A percentile compares a stretch with the other conserved stretches of the same genome.
phyloP scores from a whole-genome alignment of 2,797 vertebrate species.

The Paramormyrops hopkinsi region DNA sequence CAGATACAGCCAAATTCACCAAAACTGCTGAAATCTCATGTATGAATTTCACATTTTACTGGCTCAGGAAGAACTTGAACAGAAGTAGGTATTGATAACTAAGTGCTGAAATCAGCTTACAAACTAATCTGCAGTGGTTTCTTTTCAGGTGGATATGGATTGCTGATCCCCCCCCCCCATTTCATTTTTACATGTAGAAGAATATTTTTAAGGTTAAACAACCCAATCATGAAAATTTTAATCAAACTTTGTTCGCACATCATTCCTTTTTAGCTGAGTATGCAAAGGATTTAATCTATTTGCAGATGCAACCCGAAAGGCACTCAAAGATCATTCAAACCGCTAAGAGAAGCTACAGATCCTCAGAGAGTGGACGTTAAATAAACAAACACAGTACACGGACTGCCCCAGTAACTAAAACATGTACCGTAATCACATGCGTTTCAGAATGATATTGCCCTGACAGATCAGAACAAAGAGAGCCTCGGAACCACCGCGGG shows the following conservation, averaged over 20 bases:
- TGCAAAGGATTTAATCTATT: background rate
- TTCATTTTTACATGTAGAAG: background rate
- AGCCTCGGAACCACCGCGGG: constrained; percentile 45
- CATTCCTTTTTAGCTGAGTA: background rate
- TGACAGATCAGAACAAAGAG: constrained; percentile 36
- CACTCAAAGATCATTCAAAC: background rate
- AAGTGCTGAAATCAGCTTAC: background rate
- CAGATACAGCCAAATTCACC: background rate
- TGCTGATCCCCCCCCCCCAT: background rate
- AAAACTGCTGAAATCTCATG: background rate
- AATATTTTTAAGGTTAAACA: background rate
- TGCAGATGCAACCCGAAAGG: background rate
- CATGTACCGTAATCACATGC: background rate
- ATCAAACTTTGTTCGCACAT: background rate
- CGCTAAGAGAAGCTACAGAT: background rate
- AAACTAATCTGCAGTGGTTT: background rate
- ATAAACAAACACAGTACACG: background rate
- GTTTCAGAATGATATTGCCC: constrained; percentile 23
- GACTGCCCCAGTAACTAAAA: background rate
- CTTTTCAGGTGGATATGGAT: background rate
- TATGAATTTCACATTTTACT: background rate
- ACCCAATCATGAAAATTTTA: background rate
- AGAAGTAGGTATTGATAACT: background rate
- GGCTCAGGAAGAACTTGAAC: background rate
- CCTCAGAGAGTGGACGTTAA: background rate